phyloP scores from a whole-genome alignment of 1,140 invertebrate species.

The Phenacoccus solenopsis region DNA sequence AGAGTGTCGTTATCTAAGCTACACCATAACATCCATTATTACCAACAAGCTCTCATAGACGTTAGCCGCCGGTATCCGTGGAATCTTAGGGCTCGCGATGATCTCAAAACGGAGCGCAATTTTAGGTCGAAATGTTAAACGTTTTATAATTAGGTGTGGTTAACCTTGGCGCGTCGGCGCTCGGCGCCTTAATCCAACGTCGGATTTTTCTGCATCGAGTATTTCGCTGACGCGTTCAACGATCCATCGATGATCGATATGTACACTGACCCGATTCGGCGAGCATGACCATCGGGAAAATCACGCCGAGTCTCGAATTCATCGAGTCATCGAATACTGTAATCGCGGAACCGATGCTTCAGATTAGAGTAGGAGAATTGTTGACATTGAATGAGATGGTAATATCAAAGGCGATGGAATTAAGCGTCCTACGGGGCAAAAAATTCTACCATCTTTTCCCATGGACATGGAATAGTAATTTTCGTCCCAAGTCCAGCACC shows the following conservation, averaged over 20 bases:
- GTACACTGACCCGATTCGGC: neutral
- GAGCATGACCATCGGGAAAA: neutral
- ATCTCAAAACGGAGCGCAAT: too few relatives aligned
- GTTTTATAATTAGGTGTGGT: neutral
- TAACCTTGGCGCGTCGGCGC: neutral
- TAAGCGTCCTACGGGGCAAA: too few relatives aligned
- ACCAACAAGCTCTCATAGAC: too few relatives aligned
- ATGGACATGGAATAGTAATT: neutral
- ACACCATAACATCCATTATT: too few relatives aligned
- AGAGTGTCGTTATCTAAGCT: too few relatives aligned
- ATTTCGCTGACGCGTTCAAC: neutral
- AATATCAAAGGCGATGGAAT: neutral
- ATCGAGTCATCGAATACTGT: neutral
- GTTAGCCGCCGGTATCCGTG: too few relatives aligned
- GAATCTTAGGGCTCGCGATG: too few relatives aligned
- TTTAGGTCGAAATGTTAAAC: conserved; percentile 2
- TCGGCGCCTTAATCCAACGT: neutral
- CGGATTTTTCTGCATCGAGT: too few relatives aligned
- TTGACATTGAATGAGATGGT: neutral
- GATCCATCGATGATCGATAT: neutral
- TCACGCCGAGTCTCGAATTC: neutral
- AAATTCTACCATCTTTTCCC: neutral
- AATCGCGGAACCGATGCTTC: neutral
- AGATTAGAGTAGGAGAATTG: neutral
- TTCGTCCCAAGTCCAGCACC: too few relatives aligned